These are phyloP conservation scores for Bettongia penicillata DNA, from an alignment of 2,113 vertebrate species.

Conservation along the genomic window DNA sequence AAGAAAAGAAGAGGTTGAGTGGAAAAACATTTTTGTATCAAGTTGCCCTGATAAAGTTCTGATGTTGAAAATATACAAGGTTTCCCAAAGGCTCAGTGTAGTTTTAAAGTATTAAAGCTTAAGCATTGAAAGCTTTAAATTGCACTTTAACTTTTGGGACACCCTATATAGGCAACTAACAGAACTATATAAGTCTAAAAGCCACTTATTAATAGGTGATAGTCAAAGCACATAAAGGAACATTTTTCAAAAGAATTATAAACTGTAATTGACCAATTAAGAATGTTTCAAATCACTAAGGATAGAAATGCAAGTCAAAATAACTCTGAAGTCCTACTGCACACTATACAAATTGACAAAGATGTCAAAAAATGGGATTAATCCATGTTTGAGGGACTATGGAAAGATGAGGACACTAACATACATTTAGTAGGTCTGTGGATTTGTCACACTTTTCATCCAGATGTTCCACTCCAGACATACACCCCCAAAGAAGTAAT, in stretches of 20 bases:
- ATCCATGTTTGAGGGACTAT: no score
- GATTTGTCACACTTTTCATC: no score
- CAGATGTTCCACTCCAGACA: no score
- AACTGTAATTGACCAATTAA: background rate
- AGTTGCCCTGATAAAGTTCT: background rate
- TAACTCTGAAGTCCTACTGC: background rate
- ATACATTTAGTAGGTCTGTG: no score
- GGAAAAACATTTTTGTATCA: background rate
- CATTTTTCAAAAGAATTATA: background rate
- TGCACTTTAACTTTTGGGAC: background rate
- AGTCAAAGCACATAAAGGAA: background rate
- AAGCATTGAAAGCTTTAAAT: background rate
- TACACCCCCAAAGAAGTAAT: no score
- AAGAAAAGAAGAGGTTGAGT: background rate
- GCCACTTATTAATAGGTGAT: background rate
- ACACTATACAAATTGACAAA: no score
- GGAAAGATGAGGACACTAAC: no score
- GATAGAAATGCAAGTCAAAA: background rate
- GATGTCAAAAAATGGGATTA: no score
- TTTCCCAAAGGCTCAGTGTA: background rate
- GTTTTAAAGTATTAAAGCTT: background rate
- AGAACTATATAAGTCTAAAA: background rate
- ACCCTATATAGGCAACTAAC: background rate
- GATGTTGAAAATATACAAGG: background rate
- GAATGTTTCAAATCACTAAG: background rate